Evolutionary conservation across 2,888 invertebrate genomes (phyloP).

Genomic region (Lasioglossum leucozonium): DNA sequence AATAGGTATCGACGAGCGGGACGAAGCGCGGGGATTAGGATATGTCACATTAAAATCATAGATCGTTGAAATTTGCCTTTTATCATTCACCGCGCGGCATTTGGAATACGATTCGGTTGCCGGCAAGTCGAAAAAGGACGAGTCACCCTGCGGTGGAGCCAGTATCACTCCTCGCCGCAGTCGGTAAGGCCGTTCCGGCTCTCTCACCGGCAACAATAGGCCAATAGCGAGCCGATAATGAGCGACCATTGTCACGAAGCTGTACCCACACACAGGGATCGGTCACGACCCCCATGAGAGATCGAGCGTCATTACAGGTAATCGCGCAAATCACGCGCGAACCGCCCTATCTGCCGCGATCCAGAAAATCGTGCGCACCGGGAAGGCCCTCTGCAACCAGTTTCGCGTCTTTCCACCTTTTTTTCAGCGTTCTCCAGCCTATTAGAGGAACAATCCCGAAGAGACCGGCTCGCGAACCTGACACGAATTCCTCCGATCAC

Average conservation of each 20-base stretch:
- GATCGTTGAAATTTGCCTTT: constrained; percentile 59
- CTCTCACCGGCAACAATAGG: constrained; percentile 81
- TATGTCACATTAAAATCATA: constrained; percentile 58
- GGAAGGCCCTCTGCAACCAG: constrained; percentile 6
- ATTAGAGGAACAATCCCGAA: not conserved
- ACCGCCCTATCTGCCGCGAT: constrained; percentile 65
- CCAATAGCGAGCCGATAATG: constrained; percentile 83
- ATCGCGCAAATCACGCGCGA: constrained; percentile 78
- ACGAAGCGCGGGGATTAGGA: not conserved
- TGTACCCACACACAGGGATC: constrained; percentile 77
- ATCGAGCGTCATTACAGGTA: constrained; percentile 80
- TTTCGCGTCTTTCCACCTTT: constrained; percentile 23
- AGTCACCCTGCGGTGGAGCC: constrained; percentile 76
- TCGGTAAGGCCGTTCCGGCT: constrained; percentile 79
- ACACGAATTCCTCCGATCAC: not conserved
- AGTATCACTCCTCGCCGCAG: constrained; percentile 78
- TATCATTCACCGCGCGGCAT: constrained; percentile 58
- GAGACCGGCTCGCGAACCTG: not conserved
- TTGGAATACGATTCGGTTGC: constrained; percentile 54
- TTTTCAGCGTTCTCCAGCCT: not conserved
- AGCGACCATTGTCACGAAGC: constrained; percentile 79
- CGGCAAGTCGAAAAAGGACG: constrained; percentile 73
- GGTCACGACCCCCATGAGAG: constrained; percentile 73
- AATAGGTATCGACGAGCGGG: not conserved
- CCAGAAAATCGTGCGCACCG: constrained; percentile 63